Conservation (phyloP, 2,797 vertebrate genomes). For the Cyprinodon diabolis region DNA sequence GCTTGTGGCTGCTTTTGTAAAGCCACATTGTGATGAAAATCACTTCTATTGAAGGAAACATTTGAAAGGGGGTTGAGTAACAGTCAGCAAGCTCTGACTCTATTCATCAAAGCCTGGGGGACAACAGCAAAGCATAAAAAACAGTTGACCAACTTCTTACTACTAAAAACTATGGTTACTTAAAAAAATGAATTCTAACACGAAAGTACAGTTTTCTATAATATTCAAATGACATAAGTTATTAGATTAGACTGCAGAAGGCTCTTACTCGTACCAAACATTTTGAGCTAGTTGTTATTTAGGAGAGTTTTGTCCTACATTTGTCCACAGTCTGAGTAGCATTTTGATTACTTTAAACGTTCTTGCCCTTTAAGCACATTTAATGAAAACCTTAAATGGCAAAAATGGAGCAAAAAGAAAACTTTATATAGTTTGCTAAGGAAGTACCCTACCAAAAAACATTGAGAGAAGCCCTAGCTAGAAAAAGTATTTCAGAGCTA, state of each 20-base stretch:
- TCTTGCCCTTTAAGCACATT: constrained; percentile 5
- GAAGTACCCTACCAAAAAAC: neutral
- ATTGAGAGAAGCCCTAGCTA: neutral
- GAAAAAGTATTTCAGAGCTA: constrained; percentile 7
- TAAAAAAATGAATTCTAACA: neutral
- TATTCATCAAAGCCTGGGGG: constrained; percentile 22
- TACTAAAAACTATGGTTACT: constrained; percentile 4
- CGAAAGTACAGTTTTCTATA: neutral
- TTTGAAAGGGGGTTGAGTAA: constrained; percentile 5
- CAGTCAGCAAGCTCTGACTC: constrained; percentile 22
- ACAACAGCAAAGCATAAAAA: constrained; percentile 14
- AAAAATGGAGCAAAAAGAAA: neutral
- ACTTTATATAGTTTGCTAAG: neutral
- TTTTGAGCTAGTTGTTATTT: constrained; percentile 42
- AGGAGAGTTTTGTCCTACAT: constrained; percentile 37
- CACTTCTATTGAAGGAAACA: constrained; percentile 7
- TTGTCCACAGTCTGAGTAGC: constrained; percentile 26
- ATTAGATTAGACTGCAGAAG: neutral
- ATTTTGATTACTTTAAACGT: constrained; percentile 42
- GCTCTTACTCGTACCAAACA: constrained; percentile 11
- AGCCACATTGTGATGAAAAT: constrained; percentile 9
- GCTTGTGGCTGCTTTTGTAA: constrained; percentile 4
- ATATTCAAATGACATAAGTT: neutral
- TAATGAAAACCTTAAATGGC: constrained; percentile 5
- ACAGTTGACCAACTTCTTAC: neutral